Evolutionary conservation across 2,113 vertebrate genomes (phyloP).

Genomic region (Oncorhynchus gorbuscha): DNA sequence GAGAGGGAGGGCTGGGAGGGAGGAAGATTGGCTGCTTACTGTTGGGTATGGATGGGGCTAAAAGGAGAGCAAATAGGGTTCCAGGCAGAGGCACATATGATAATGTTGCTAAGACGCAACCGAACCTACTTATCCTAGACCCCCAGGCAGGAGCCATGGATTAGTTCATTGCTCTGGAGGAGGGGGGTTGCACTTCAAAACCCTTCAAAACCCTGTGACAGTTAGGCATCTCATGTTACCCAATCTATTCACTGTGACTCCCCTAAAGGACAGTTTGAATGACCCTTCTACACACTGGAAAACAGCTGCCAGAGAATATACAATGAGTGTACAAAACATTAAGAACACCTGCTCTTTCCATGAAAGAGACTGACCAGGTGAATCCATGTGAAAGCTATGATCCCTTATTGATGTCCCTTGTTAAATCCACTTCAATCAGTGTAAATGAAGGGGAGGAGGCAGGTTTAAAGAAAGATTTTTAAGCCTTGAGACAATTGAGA

Average conservation of each 20-base stretch:
- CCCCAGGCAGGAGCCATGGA: background rate
- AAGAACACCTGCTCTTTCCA: no score
- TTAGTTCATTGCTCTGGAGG: constrained; percentile 1
- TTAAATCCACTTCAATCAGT: no score
- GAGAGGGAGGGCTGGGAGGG: no score
- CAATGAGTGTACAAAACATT: no score
- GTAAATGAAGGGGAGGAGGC: no score
- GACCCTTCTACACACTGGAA: background rate
- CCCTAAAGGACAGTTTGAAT: constrained; percentile 2
- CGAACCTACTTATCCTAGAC: background rate
- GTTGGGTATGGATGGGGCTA: constrained; percentile 10
- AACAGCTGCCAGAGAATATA: background rate
- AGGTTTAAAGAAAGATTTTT: no score
- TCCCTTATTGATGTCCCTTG: no score
- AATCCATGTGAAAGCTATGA: no score
- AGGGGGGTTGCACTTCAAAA: background rate
- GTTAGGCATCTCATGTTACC: background rate
- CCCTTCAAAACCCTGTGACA: background rate
- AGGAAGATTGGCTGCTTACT: no score
- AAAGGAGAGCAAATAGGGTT: constrained; percentile 2
- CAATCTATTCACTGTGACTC: background rate
- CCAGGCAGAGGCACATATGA: constrained; percentile 12
- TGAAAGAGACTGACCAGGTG: no score
- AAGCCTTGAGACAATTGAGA: no score
- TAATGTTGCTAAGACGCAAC: background rate